Base-by-base conservation (phyloP, 2,797 vertebrate species). In the Cyclopterus lumpus region DNA sequence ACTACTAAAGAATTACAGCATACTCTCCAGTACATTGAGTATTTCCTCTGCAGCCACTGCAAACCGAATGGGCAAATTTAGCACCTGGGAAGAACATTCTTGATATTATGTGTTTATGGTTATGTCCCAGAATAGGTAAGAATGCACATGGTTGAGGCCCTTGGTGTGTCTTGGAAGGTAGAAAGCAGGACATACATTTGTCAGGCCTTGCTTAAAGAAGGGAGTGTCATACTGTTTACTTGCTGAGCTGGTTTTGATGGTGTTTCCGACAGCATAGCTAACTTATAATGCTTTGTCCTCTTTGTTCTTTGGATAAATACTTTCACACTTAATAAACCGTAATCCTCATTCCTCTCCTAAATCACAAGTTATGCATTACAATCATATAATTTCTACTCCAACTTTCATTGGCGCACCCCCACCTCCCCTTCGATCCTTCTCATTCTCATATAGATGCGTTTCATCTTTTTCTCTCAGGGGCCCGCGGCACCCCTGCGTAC, bases 61-160 rank as follows among this genome's bases (percentile, higher is more conserved):
- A 88, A 89, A 86, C 65, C 26, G 59, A 83, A 80, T 70, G 81
- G 79, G 86, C 77, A 89, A 85, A 80, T 89, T 90, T 92, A 86
- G 81, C 91, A 93, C 91, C 90, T 93, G 89, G 77, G 68, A 89
- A 83, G 79, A 87, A 90, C 86, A 86, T 91, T 93, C 83, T 86
- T 85, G 83, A 91, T 91, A 89, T 89, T 90, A 91, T 73, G 89
- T 93, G 93, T 93, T 93, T 91, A 93, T 93, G 90, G 88, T 91
- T 90, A 77, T 80, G 88, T 89, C 89, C 81, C 86, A 88, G 84
- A 87, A 90, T 90, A 81, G 86, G 82, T 86, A 86, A 77, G 82
- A 87, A 91, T 85, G 81, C 91, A 92, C 79, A 71, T 92, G 81
- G 94, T 91, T 74, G 69, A 90, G 76, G 67, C 74, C 73, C 82